Conservation (phyloP, 2,113 vertebrate genomes). For the Esox niger region DNA sequence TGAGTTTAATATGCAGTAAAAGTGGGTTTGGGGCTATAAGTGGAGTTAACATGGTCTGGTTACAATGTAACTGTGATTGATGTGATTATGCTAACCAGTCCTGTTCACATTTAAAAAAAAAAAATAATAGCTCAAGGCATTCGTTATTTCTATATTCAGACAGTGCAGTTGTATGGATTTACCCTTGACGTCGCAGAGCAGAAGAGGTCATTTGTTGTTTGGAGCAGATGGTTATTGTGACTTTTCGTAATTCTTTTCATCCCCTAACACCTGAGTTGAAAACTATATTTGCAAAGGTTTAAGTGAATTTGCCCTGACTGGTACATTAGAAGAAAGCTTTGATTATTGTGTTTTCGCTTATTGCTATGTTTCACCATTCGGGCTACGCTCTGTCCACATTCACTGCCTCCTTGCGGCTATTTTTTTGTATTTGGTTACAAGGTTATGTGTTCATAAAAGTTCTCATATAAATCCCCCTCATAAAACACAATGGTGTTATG, state of each 20-base stretch:
- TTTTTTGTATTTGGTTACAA: constrained; percentile 13
- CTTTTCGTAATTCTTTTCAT: not conserved
- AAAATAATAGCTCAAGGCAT: no score
- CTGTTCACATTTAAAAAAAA: no score
- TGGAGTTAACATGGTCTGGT: no score
- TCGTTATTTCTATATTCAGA: no score
- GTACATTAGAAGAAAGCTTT: not conserved
- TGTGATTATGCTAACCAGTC: no score
- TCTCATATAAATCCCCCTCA: not conserved
- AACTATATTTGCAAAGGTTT: not conserved
- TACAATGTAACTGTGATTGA: no score
- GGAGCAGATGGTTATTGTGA: constrained; percentile 1
- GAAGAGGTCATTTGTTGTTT: not conserved
- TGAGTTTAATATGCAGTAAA: no score
- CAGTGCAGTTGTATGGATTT: no score
- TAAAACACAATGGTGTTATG: not conserved
- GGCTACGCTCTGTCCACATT: constrained; percentile 3
- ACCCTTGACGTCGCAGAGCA: not conserved
- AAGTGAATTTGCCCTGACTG: constrained; percentile 2
- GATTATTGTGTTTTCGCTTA: constrained; percentile 14
- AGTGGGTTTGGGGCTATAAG: no score
- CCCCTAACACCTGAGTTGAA: not conserved
- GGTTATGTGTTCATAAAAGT: constrained; percentile 7
- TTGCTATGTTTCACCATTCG: constrained; percentile 6
- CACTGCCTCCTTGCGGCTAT: constrained; percentile 11